Evolutionary conservation across 2,113 vertebrate species (phyloP), one percentile per base, ranked within the genome.

Genomic region (Coptodon bakossiorum): DNA sequence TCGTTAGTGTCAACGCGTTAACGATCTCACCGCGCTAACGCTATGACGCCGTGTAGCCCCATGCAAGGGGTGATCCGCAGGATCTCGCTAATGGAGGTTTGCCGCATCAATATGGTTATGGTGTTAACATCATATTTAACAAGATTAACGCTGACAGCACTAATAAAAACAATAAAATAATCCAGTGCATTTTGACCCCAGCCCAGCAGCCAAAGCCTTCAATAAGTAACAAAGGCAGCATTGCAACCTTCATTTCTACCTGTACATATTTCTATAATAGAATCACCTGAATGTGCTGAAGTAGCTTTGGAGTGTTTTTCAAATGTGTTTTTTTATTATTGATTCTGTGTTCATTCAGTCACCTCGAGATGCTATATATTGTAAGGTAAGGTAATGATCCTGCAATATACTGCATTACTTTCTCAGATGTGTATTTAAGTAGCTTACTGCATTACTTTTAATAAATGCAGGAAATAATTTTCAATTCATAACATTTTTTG

Each of bases 11-110:
- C 53, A 56, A 24, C 1, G 14, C 14, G 9, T 31, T 61, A 34
- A 61, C 3, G 3, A 19, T 14, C 1, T 6, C 34, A 61, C 57
- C 1, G 0, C 0, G 2, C 14, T 1, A 61, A 61, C 1, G 2
- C 3, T 1, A 9, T 61, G 57, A 61, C 2, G 0, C 14, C 5
- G 3, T 61, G 57, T 27, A 57, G 12, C 1, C 57, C 27, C 57
- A 61, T 0, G 29, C 57, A 61, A 31, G 14, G 57, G 27, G 57
- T 2, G 2, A 61, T 9, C 57, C 5, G 57, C 57, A 17, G 57
- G 10, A 31, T 61, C 27, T 57, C 7, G 24, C 24, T 31, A 61
- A 17, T 10, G 29, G 8, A 61, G 29, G 31, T 61, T 61, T 61
- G 14, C 57, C 1, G 0, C 3, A 1, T 61, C 10, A 4, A 61